These are phyloP conservation scores for Microcebus lehilahytsara DNA, from an alignment of 2,113 vertebrate genomes.

Conservation along the genomic window DNA sequence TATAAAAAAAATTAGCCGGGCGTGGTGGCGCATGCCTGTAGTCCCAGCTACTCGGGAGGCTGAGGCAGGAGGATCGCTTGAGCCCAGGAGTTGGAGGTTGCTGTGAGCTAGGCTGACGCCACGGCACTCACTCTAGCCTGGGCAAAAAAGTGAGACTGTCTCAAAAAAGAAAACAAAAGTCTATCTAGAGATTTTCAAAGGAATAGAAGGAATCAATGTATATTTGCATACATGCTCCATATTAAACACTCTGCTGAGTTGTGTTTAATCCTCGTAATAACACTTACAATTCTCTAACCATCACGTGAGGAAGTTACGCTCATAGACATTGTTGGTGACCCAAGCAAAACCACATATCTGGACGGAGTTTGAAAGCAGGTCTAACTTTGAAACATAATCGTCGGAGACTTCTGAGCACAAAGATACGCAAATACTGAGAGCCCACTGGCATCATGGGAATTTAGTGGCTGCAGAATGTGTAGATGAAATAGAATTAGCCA, in stretches of 20 bases:
- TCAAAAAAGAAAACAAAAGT: neutral
- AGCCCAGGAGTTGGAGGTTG: no score
- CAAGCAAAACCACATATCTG: neutral
- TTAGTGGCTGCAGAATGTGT: neutral
- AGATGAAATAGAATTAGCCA: neutral
- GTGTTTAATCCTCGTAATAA: neutral
- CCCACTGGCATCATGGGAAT: neutral
- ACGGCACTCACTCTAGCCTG: no score
- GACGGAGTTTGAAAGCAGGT: neutral
- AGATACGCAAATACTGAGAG: neutral
- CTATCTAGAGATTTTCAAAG: neutral
- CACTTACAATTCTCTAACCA: neutral
- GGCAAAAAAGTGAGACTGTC: no score
- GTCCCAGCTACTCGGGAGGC: no score
- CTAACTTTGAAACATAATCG: neutral
- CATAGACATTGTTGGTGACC: neutral
- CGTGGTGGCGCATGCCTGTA: no score
- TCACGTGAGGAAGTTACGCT: neutral
- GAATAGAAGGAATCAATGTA: neutral
- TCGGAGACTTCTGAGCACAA: neutral
- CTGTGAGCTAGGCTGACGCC: no score
- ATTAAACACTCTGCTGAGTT: neutral
- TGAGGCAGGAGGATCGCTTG: no score
- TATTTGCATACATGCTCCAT: neutral
- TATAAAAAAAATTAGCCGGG: no score